Evolutionary conservation across 2,888 invertebrate genomes (phyloP).

Genomic region (Lasioglossum villosulum): DNA sequence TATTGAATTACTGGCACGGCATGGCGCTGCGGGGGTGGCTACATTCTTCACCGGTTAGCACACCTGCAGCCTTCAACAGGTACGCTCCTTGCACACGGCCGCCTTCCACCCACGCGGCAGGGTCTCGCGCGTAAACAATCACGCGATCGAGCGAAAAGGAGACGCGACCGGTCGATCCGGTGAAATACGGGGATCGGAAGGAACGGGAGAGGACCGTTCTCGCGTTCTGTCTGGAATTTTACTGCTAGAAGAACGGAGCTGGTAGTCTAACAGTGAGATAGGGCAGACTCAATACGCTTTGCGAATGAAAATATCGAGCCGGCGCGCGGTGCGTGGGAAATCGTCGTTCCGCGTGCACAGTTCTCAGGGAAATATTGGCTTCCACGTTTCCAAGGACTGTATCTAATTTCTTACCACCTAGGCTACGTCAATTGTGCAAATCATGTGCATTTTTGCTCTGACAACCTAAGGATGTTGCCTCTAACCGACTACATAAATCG

Average conservation of each 20-base stretch:
- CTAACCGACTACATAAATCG: background rate
- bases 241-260: background rate
- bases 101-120: slow-evolving; percentile 18
- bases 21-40: slow-evolving; percentile 20
- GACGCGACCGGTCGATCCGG: slow-evolving; percentile 25
- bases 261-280: background rate
- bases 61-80: slow-evolving; percentile 68
- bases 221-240: background rate
- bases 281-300: background rate
- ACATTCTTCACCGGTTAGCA: slow-evolving; percentile 20
- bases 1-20: slow-evolving; percentile 56
- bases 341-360: background rate
- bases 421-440: background rate
- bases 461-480: no score
- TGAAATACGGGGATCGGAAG: slow-evolving; percentile 38
- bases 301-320: slow-evolving; percentile 4
- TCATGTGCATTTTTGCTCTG: background rate
- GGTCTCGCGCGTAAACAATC: slow-evolving; percentile 66
- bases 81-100: slow-evolving; percentile 45
- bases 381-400: background rate
- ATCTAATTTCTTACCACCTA: background rate
- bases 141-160: slow-evolving; percentile 52
- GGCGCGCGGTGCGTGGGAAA: background rate
- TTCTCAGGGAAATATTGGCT: background rate
- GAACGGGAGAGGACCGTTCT: background rate